These are phyloP conservation scores for Ptilorrhoa leucosticta DNA, from an alignment of 2,113 vertebrate species.

Conservation along the genomic window DNA sequence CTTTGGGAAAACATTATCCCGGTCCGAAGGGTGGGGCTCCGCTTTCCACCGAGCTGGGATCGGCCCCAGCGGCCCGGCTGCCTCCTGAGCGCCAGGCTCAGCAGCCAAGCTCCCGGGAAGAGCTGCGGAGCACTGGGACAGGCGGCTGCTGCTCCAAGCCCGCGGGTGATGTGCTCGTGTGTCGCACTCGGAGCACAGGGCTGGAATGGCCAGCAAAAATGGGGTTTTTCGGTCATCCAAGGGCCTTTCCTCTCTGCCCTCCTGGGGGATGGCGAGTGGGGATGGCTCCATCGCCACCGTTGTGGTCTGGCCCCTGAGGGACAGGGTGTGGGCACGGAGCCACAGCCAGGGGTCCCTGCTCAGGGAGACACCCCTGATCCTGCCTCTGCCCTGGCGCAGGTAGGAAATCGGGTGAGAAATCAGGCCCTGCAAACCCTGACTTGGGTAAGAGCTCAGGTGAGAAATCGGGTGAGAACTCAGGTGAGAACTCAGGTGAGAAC, in stretches of 20 bases:
- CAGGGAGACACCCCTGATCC: neutral
- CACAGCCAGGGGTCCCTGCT: neutral
- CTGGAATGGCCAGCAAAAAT: neutral
- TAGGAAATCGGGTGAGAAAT: neutral
- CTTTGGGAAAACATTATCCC: conserved; percentile 4
- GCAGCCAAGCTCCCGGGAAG: neutral
- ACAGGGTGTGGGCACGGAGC: neutral
- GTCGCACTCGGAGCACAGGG: neutral
- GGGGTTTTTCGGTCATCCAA: rapidly evolving
- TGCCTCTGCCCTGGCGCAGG: neutral
- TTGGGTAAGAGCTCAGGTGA: neutral
- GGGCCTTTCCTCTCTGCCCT: neutral
- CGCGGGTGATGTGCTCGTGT: rapidly evolving
- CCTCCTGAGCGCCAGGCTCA: neutral
- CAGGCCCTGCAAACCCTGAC: neutral
- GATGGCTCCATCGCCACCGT: neutral
- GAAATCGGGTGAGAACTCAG: neutral
- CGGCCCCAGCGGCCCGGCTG: neutral
- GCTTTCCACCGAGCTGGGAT: neutral
- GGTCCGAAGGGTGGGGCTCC: neutral
- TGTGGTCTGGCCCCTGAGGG: neutral
- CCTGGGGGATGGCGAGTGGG: neutral
- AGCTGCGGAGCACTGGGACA: rapidly evolving
- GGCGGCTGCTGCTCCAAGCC: neutral
- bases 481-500: neutral